Base-by-base conservation (phyloP, 1,140 invertebrate species). In the Ceratosolen fusciceps region DNA sequence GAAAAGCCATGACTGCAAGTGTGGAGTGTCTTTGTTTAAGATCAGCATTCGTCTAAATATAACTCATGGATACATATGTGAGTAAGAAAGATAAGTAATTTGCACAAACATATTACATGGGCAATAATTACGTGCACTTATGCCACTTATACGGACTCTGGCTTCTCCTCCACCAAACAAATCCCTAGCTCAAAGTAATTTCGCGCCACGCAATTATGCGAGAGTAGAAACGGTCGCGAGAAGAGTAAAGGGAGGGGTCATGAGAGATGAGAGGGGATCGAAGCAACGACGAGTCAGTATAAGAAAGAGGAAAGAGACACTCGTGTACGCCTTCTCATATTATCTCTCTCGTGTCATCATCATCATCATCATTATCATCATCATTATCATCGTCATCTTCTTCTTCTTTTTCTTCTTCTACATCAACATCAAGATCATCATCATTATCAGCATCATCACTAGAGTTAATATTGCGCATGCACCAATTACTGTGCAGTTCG, bases 151-250 rank as follows among this genome's bases (percentile, higher is more conserved):
- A 54, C 43, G 26, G n/a, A 24, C n/a, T 43, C 67, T 47, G 39
- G n/a, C 67, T 47, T 39, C 24, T 24, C 58, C 21, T 43, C 56
- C 26, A n/a, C 37, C 29, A 68, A 74, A 79, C 77, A 54, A 79
- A 49, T 80, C 74, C 43, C 12, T 52, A 67, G 39, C 34, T 65
- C 47, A 65, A 71, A 71, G 37, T 74, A 73, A 74, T 74, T 70
- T 76, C 72, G 24, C 43, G n/a, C 24, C 68, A 12, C 47, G 47
- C 49, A 39, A 73, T 54, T 47, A 73, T 60, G 39, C 62, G 52
- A 75, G 47, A 49, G n/a, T 2, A 19, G 47, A 24, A 29, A 37
- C 68, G 12, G 12, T 10, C 34, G 47, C 0, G 26, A 54, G 7
- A 49, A 26, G 3, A 21, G 29, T 21, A 70, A n/a, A 70, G 21